Conservation (phyloP, 2,113 vertebrate species). For the Rhipidura dahli region DNA sequence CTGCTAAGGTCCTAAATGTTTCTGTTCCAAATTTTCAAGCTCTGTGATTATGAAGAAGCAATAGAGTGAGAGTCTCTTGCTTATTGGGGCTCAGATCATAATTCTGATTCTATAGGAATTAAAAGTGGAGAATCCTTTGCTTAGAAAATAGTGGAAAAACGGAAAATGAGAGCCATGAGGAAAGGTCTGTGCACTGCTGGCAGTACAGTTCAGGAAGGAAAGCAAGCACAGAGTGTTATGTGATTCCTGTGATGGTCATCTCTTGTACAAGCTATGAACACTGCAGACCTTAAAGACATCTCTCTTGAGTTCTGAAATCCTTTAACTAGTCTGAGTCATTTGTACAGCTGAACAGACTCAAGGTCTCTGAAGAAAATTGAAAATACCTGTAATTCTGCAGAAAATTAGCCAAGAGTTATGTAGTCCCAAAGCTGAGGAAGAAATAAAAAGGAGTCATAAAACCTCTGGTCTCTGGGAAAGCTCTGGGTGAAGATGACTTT, state of each 20-base stretch:
- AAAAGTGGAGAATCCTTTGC: neutral
- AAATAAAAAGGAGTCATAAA: conserved; percentile 51
- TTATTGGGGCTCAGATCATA: neutral
- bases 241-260: neutral
- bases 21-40: neutral
- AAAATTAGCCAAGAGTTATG: conserved; percentile 35
- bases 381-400: conserved; percentile 50
- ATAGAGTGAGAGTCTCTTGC: neutral
- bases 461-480: conserved; percentile 29
- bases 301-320: neutral
- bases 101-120: neutral
- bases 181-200: neutral
- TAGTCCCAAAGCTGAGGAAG: conserved; percentile 22
- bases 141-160: neutral
- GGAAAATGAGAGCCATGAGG: neutral
- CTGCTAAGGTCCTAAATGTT: neutral
- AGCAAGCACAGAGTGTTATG: neutral
- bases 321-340: conserved; percentile 10
- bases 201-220: neutral
- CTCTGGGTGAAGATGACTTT: conserved; percentile 52
- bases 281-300: neutral
- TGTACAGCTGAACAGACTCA: neutral
- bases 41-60: neutral
- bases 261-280: neutral
- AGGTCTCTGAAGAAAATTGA: conserved; percentile 32